A percentile compares a stretch with the other conserved stretches of the same genome.
phyloP scores from a whole-genome alignment of 2,888 invertebrate genomes.

The Drosophila colorata region DNA sequence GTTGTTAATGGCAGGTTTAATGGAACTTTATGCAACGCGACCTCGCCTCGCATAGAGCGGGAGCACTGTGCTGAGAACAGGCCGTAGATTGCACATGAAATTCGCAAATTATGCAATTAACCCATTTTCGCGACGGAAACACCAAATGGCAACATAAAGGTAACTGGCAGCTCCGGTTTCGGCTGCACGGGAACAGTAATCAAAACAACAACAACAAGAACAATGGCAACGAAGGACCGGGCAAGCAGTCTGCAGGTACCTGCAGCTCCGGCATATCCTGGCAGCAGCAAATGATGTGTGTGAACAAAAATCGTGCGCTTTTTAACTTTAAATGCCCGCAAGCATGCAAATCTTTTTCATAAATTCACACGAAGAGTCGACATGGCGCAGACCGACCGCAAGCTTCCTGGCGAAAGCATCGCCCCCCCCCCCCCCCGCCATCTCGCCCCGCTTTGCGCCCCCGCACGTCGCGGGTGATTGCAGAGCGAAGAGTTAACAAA shows the following conservation, averaged over 20 bases:
- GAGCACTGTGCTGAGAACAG: neutral
- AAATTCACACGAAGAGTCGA: constrained; percentile 68
- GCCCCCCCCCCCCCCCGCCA: neutral
- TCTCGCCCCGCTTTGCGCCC: neutral
- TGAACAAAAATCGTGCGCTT: constrained; percentile 63
- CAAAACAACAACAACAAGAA: constrained; percentile 15
- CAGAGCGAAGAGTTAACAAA: constrained; percentile 34
- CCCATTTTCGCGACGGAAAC: constrained; percentile 67
- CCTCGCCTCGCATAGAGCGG: neutral
- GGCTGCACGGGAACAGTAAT: constrained; percentile 9
- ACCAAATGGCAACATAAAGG: constrained; percentile 61
- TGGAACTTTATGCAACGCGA: neutral
- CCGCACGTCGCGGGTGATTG: constrained; percentile 17
- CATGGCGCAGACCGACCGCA: constrained; percentile 33
- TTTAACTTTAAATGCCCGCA: constrained; percentile 81
- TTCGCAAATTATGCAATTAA: constrained; percentile 81
- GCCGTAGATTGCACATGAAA: constrained; percentile 64
- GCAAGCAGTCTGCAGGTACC: constrained; percentile 10
- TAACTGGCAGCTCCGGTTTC: constrained; percentile 26
- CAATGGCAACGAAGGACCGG: constrained; percentile 10
- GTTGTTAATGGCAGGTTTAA: constrained; percentile 27
- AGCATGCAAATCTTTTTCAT: constrained; percentile 82
- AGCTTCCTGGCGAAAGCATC: constrained; percentile 6
- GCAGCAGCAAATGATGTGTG: constrained; percentile 58
- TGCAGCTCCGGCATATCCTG: constrained; percentile 24